Base-by-base conservation (phyloP, 2,113 vertebrate genomes). In the Isurus oxyrinchus region DNA sequence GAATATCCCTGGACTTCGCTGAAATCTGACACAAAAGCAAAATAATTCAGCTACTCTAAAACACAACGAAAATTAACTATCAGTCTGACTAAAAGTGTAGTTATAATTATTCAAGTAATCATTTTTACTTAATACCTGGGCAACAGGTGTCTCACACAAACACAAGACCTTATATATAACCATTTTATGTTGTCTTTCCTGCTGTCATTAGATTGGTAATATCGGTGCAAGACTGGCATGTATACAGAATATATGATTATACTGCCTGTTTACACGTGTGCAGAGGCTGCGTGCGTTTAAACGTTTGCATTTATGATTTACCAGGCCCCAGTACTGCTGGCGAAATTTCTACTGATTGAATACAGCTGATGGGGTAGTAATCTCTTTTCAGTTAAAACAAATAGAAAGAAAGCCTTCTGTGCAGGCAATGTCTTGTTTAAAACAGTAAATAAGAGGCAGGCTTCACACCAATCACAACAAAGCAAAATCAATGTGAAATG, bases 391-490 rank as follows among this genome's bases (percentile, higher is more conserved):
- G 90, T 61, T 14, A 19, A 63, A 40, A 63, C 53, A 53, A 61
- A 14, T 16, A 40, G 88, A 61, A 61, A 93, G 88, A n/a, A 61
- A 21, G 57, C 57, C 59, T 35, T n/a, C n/a, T 95, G 40, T 67
- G 63, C 19, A 3, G n/a, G 19, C 63, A 69, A 49, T 94, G n/a
- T 19, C 44, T 94, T 63, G 59, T 61, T 63, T 94, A n/a, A 94
- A 40, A 94, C 8, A 61, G 16, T n/a, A 49, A 95, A 95, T 69
- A 72, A 76, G 55, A 72, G 66, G 44, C 40, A 72, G 94, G 66
- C 11, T 72, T 53, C 94, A 31, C 66, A 72, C 63, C 44, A 95
- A 72, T 72, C 40, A 95, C 67, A 35, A 95, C 66, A 95, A 95
- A 94, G 61, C 59, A n/a, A 66, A 63, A 14, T 40, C 40, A 49